phyloP scores from a whole-genome alignment of 1,140 invertebrate genomes.

The Holotrichia oblita region DNA sequence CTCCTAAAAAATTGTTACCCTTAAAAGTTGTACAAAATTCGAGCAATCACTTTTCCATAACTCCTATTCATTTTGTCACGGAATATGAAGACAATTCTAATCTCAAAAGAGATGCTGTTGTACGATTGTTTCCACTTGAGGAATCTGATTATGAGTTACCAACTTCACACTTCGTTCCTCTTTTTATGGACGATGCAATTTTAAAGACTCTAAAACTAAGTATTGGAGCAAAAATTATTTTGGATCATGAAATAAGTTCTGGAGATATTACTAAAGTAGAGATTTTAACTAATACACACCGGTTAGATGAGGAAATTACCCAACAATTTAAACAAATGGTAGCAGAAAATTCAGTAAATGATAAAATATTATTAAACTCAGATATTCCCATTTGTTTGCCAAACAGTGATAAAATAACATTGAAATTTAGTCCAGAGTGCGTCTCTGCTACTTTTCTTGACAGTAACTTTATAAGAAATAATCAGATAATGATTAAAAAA shows the following conservation, averaged over 20 bases:
- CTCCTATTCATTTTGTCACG: background rate
- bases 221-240: slow-evolving; percentile 59
- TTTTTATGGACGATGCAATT: slow-evolving; percentile 49
- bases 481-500: slow-evolving; percentile 54
- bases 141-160: slow-evolving; percentile 15
- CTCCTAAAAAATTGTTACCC: slow-evolving; percentile 10
- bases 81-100: background rate
- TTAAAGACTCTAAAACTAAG: slow-evolving; percentile 55
- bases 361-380: slow-evolving; percentile 69
- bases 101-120: slow-evolving; percentile 29
- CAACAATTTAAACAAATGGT: slow-evolving; percentile 70
- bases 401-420: slow-evolving; percentile 58
- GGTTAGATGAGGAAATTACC: slow-evolving; percentile 62
- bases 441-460: slow-evolving; percentile 69
- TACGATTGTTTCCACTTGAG: slow-evolving; percentile 31
- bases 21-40: background rate
- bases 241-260: slow-evolving; percentile 52
- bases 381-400: slow-evolving; percentile 67
- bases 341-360: slow-evolving; percentile 62
- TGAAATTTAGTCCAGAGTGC: slow-evolving; percentile 67
- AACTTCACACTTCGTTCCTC: slow-evolving; percentile 28
- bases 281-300: slow-evolving; percentile 48
- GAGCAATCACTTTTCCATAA: background rate
- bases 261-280: slow-evolving; percentile 50
- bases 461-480: slow-evolving; percentile 65